Evolutionary conservation across 2,797 vertebrate genomes (phyloP), one percentile per base, ranked within the genome.

Genomic region (Harpagifer antarcticus): DNA sequence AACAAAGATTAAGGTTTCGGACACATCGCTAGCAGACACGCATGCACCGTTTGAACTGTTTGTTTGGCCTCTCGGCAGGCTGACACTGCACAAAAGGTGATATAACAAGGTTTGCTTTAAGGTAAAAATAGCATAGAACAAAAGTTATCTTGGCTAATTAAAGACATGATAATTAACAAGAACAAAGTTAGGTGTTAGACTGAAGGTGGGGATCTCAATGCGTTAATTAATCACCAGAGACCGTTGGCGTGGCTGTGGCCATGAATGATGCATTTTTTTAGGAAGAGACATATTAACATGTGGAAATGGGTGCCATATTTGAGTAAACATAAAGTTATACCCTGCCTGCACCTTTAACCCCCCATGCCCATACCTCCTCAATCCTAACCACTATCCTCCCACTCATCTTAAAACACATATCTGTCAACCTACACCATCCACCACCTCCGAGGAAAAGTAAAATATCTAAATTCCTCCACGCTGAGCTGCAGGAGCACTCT

Each of bases 191-290:
- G 71, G 84, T 84, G 72, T 72, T 82, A 45, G 82, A 83, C 64
- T 86, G 81, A 81, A 87, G 85, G 87, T 89, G 80, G 78, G 48
- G 45, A 72, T 76, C 63, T 81, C 61, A 77, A 14, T 42, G 55
- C 70, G 49, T 84, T 87, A 92, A 91, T 91, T 92, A 85, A 86
- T 92, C 87, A 78, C 12, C 53, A 62, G 80, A 88, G 81, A 88
- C 67, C 52, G 78, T 59, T 74, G 59, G 53, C 76, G 82, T 79
- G 54, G 53, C 75, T 79, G 52, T 73, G 59, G 79, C 70, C 59
- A 67, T 64, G 47, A 52, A 11, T 60, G 27, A 27, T 27, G 27
- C 27, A 27, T 27, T 27, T 5, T 5, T 27, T 27, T 5, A 1
- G 3, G 23, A 27, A 27, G 23, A 27, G 27, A 5, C 27, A 43